These are phyloP conservation scores for Nixonia krombeini DNA, from an alignment of 1,140 invertebrate genomes.

Conservation along the genomic window DNA sequence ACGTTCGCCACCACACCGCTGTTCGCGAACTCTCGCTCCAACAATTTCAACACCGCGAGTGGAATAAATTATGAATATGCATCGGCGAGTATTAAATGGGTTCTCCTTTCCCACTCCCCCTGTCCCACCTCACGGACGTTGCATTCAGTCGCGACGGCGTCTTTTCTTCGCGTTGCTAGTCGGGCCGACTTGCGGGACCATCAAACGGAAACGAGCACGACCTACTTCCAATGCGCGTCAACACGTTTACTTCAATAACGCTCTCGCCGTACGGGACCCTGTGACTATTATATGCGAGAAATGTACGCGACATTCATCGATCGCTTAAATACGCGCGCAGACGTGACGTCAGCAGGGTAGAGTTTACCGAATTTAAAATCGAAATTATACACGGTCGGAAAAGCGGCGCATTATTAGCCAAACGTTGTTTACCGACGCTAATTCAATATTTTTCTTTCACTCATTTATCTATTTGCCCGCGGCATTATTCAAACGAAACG, in stretches of 20 bases:
- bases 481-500: no score
- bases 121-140: no score
- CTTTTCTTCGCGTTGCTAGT: slow-evolving; percentile 9
- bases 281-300: slow-evolving; percentile 42
- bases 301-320: slow-evolving; percentile 37
- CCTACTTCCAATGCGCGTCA: slow-evolving; percentile 51
- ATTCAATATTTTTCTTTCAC: no score
- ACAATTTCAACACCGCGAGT: no score
- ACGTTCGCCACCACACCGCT: no score
- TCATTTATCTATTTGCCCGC: background rate
- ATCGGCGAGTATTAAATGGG: no score
- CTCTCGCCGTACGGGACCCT: slow-evolving; percentile 27
- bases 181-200: slow-evolving; percentile 23
- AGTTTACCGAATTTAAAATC: slow-evolving; percentile 39
- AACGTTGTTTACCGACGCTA: no score
- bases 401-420: slow-evolving; percentile 4
- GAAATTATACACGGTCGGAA: slow-evolving; percentile 33
- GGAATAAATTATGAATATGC: no score
- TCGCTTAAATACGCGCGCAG: slow-evolving; percentile 37
- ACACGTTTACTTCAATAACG: slow-evolving; percentile 44
- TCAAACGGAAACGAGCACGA: slow-evolving; percentile 61
- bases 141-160: background rate
- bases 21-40: no score
- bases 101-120: background rate
- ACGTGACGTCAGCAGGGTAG: slow-evolving; percentile 32